Evolutionary conservation across 2,113 vertebrate genomes (phyloP).

Genomic region (Raja brachyura): DNA sequence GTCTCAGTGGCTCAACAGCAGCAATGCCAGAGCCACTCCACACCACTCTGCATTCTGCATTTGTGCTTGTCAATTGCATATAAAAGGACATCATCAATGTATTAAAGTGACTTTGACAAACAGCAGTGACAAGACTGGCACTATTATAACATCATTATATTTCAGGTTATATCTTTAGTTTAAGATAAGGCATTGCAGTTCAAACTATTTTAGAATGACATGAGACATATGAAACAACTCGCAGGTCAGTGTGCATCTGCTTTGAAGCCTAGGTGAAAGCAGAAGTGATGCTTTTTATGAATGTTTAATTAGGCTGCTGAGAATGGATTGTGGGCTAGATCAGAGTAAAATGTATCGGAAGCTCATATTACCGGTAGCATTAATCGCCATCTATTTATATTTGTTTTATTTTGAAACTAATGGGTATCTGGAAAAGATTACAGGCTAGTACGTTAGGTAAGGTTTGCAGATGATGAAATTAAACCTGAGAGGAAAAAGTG

Average conservation of each 20-base stretch:
- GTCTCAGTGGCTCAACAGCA: background rate
- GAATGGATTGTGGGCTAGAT: background rate
- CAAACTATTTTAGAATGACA: background rate
- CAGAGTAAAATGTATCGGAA: background rate
- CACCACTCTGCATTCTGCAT: background rate
- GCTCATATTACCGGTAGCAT: background rate
- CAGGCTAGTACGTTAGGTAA: background rate
- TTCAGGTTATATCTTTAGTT: constrained; percentile 26
- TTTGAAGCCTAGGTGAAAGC: background rate
- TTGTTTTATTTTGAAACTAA: background rate
- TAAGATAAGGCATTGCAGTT: background rate
- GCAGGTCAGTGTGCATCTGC: background rate
- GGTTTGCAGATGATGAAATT: background rate
- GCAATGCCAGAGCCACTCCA: background rate
- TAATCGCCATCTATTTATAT: background rate
- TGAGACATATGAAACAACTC: background rate
- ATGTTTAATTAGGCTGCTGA: background rate
- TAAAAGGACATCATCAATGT: background rate
- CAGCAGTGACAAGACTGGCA: background rate
- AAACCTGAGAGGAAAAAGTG: constrained; percentile 5
- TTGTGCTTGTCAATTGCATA: background rate
- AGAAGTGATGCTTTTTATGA: background rate
- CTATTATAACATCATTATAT: background rate
- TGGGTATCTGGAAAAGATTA: constrained; percentile 26
- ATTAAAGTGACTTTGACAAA: background rate